phyloP scores from a whole-genome alignment of 2,797 vertebrate genomes.

The Anolis apletophallus region DNA sequence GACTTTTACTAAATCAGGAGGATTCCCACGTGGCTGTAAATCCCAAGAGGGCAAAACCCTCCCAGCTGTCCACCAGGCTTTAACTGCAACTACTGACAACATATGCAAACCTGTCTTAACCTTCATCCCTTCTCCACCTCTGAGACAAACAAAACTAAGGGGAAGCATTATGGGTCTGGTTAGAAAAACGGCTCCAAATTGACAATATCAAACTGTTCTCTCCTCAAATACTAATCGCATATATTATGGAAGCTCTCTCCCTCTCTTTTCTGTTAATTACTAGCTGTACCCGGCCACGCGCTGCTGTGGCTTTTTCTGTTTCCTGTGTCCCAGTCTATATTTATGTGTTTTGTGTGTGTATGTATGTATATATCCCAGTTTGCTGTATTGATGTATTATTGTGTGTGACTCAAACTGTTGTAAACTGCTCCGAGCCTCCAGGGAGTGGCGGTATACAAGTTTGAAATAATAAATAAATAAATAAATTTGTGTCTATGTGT shows the following conservation, averaged over 20 bases:
- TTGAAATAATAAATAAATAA: too few relatives aligned
- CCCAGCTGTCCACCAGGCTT: slow-evolving; percentile 74
- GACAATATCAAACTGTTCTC: slow-evolving; percentile 3
- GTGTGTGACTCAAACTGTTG: too few relatives aligned
- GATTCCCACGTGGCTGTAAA: slow-evolving; percentile 77
- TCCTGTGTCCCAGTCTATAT: too few relatives aligned
- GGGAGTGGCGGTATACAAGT: too few relatives aligned
- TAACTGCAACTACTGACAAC: slow-evolving; percentile 43
- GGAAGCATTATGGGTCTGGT: neutral
- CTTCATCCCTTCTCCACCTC: neutral
- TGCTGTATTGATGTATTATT: too few relatives aligned
- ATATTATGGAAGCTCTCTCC: neutral
- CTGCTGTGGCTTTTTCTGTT: too few relatives aligned
- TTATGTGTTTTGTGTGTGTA: too few relatives aligned
- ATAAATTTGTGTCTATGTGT: too few relatives aligned
- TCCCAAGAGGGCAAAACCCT: slow-evolving; percentile 75
- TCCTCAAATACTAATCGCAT: neutral
- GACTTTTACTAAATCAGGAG: slow-evolving; percentile 72
- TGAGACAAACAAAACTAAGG: slow-evolving; percentile 32
- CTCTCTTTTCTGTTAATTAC: neutral
- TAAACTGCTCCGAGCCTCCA: too few relatives aligned
- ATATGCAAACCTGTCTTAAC: slow-evolving; percentile 45
- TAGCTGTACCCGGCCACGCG: too few relatives aligned
- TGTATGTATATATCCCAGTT: too few relatives aligned
- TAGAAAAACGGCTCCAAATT: neutral